Conservation (phyloP, 2,797 vertebrate genomes). For the Pantherophis vulpinus region DNA sequence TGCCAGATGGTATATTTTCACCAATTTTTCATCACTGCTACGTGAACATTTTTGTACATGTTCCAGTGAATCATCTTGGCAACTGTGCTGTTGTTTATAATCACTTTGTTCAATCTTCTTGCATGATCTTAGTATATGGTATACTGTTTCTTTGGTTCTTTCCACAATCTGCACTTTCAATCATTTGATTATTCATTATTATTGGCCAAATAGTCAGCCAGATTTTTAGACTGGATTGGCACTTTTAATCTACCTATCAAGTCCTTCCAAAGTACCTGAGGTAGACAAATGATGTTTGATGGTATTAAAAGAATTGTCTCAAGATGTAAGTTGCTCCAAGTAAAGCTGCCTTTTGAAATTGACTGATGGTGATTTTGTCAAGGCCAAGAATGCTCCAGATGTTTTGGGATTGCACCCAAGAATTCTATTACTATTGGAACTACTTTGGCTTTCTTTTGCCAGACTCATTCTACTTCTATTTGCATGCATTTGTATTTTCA, state of each 20-base stretch:
- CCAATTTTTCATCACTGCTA: not conserved
- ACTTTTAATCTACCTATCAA: not conserved
- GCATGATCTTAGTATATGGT: not conserved
- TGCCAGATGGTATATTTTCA: not conserved
- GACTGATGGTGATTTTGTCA: not conserved
- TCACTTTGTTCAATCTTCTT: not conserved
- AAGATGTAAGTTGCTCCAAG: not conserved
- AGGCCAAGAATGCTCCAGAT: not conserved
- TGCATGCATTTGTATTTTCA: not conserved
- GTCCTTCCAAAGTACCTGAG: not conserved
- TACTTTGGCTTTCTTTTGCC: not conserved
- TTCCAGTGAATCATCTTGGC: not conserved
- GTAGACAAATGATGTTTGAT: not conserved
- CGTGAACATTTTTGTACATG: not conserved
- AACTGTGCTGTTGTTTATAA: not conserved
- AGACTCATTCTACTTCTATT: not conserved
- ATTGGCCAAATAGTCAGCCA: not conserved
- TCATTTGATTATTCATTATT: not conserved
- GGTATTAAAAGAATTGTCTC: not conserved
- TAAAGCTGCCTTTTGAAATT: not conserved
- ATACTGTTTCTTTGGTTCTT: not conserved
- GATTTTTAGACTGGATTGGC: not conserved
- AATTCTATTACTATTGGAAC: not conserved
- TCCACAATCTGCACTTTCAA: not conserved
- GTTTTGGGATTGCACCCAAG: not conserved